phyloP scores from a whole-genome alignment of 2,797 vertebrate species.

The Dallia pectoralis region DNA sequence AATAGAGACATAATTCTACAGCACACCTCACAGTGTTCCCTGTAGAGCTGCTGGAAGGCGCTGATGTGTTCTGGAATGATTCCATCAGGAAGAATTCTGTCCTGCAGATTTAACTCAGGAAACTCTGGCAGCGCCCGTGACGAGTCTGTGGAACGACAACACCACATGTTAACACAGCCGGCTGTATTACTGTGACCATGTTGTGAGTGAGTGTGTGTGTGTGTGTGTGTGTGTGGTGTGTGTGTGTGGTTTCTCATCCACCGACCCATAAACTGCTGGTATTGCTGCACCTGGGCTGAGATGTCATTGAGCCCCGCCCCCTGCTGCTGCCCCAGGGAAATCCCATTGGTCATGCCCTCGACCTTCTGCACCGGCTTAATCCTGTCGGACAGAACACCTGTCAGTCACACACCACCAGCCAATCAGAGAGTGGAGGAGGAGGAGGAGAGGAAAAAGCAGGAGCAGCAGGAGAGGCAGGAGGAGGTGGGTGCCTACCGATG shows the following conservation, averaged over 20 bases:
- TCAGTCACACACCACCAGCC: background rate
- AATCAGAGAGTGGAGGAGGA: background rate
- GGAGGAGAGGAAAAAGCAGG: background rate
- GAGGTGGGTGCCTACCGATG: slow-evolving; percentile 73
- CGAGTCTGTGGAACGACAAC: slow-evolving; percentile 68
- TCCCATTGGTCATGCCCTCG: slow-evolving; percentile 86
- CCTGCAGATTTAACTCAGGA: slow-evolving; percentile 81
- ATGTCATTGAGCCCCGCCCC: slow-evolving; percentile 80
- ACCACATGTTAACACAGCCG: background rate
- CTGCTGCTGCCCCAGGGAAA: slow-evolving; percentile 78
- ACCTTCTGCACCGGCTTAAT: slow-evolving; percentile 88
- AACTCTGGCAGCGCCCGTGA: slow-evolving; percentile 84
- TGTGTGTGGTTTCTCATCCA: background rate
- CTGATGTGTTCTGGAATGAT: slow-evolving; percentile 80
- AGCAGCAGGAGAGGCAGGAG: background rate
- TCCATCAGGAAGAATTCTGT: slow-evolving; percentile 79
- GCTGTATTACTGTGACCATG: background rate
- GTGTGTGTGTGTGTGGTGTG: background rate
- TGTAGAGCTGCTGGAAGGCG: slow-evolving; percentile 86
- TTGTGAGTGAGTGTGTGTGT: background rate
- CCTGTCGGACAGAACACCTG: slow-evolving; percentile 57
- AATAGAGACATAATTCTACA: background rate
- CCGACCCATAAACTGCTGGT: slow-evolving; percentile 94
- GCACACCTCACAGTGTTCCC: slow-evolving; percentile 91
- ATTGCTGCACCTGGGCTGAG: slow-evolving; percentile 91